Evolutionary conservation across 1,140 invertebrate species (phyloP), one percentile per base, ranked within the genome.

Genomic region (Caenorhabditis latens): DNA sequence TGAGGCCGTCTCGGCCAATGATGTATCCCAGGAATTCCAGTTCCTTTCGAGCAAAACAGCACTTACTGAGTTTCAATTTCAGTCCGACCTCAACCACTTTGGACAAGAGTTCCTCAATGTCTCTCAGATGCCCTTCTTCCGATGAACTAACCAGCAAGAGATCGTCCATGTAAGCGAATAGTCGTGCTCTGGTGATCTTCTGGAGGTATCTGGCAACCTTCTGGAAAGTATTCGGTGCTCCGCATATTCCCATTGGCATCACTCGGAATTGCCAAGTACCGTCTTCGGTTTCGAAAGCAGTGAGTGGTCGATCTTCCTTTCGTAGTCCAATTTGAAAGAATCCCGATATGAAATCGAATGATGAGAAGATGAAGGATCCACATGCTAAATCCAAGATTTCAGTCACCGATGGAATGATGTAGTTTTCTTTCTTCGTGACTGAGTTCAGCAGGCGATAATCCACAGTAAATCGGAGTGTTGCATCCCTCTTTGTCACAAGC

Each of bases 21-120:
- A 91, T 85, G 84, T 93, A 90, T 8, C 93, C 93, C 58, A 93
- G 90, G 88, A 92, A 93, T 61, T 90, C 83, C n/a, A 93, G 65
- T 84, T 90, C 90, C 9, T 8, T 24, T 13, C 40, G 4, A 0
- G 32, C 87, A 21, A 24, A 88, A 13, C 0, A 13, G 0, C 14
- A 87, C 19, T 84, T 84, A 53, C 14, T 13, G 11, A 84, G 24
- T 65, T 63, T 57, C 14, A 48, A 7, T 21, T 84, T 84, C 83
- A 84, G 19, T 48, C 83, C 83, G 16, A 71, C 7, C 3, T 84
- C 83, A 9, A 42, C 13, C 4, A 71, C 14, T 9, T n/a, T 11
- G 4, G 4, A 16, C 55, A 57, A n/a, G 11, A 57, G 19, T 16
- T 57, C 55, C 32, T 57, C 53, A 13, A 84, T 61, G 19, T 84